phyloP scores from a whole-genome alignment of 2,888 invertebrate genomes.

The Lordiphosa fenestrarum region DNA sequence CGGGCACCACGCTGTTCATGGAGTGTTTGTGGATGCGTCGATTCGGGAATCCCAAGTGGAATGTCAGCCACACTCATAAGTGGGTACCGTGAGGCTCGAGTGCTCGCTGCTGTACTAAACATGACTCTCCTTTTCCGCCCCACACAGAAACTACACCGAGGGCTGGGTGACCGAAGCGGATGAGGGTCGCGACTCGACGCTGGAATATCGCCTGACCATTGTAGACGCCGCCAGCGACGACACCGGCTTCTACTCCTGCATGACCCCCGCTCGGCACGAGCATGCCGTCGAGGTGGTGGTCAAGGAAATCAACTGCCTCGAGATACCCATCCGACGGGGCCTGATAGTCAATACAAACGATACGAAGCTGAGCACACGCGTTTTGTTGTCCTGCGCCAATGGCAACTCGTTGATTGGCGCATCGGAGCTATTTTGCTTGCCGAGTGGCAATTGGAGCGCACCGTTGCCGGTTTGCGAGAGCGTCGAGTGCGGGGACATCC shows the following conservation, averaged over 20 bases:
- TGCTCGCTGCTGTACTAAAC: constrained; percentile 1
- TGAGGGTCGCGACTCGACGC: constrained; percentile 88
- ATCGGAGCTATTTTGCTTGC: constrained; percentile 87
- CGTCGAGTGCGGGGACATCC: constrained; percentile 91
- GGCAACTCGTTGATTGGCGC: constrained; percentile 91
- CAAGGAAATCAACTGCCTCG: constrained; percentile 89
- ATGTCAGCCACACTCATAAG: constrained; percentile 85
- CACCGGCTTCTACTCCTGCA: constrained; percentile 91
- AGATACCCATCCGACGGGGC: constrained; percentile 87
- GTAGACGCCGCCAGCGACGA: constrained; percentile 90
- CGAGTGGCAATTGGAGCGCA: constrained; percentile 92
- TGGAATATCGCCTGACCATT: constrained; percentile 91
- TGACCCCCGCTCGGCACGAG: constrained; percentile 90
- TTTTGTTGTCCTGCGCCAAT: constrained; percentile 88
- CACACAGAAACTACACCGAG: constrained; percentile 85
- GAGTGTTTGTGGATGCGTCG: constrained; percentile 93
- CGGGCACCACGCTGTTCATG: constrained; percentile 92
- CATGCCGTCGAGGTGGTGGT: constrained; percentile 91
- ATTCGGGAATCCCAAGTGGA: constrained; percentile 93
- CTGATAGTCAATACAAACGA: constrained; percentile 86
- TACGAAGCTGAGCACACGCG: constrained; percentile 87
- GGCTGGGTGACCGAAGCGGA: constrained; percentile 88
- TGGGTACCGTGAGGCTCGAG: constrained; percentile 39
- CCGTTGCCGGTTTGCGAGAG: constrained; percentile 91
- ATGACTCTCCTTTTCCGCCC: neutral